These are phyloP conservation scores for Isurus oxyrinchus DNA, from an alignment of 2,113 vertebrate genomes.

Conservation along the genomic window DNA sequence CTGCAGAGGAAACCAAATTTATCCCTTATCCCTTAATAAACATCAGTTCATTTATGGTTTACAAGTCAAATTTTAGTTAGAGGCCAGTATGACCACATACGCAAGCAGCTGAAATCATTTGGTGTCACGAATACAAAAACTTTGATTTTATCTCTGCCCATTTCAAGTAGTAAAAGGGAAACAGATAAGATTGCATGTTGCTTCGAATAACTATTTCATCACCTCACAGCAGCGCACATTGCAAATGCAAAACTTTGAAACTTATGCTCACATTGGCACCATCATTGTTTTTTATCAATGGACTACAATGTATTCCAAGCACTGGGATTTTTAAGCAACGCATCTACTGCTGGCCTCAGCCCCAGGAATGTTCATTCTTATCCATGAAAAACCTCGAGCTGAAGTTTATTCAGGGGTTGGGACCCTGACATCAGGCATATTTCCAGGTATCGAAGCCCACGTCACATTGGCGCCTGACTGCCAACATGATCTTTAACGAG, in stretches of 20 bases:
- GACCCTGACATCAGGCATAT: too few relatives aligned
- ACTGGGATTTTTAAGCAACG: not conserved
- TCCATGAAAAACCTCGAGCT: not conserved
- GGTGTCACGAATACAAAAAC: not conserved
- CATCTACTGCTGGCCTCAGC: not conserved
- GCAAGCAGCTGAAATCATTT: not conserved
- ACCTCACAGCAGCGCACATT: not conserved
- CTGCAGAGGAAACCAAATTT: not conserved
- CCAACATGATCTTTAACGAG: too few relatives aligned
- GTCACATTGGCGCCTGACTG: too few relatives aligned
- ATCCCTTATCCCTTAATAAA: not conserved
- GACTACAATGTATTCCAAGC: not conserved
- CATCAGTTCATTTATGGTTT: not conserved
- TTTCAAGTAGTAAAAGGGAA: not conserved
- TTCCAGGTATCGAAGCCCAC: too few relatives aligned
- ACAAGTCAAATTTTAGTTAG: not conserved
- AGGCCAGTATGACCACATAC: too few relatives aligned
- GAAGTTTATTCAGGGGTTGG: too few relatives aligned
- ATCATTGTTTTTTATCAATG: not conserved
- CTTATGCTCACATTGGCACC: not conserved
- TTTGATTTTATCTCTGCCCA: not conserved
- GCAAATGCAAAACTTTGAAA: not conserved
- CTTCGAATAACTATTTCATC: not conserved
- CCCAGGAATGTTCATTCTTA: not conserved
- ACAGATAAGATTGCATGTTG: not conserved